Conservation (phyloP, 64 coral and sea anemone genomes). For the Dendrophyllia cribrosa region DNA sequence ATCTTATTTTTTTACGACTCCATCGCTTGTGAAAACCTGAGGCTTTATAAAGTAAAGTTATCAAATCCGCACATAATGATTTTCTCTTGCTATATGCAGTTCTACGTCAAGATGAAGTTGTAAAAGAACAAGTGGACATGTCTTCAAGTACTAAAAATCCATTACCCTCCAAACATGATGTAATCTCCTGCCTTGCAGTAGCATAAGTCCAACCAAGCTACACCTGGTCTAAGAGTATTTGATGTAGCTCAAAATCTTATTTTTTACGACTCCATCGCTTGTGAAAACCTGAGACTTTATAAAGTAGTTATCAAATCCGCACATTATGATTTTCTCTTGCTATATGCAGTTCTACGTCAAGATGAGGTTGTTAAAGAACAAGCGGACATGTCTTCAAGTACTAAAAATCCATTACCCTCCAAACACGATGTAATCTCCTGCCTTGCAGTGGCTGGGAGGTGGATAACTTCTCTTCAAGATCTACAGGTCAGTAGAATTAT, state of each 20-base stretch:
- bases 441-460: slow-evolving; percentile 90
- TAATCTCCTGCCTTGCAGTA: slow-evolving; percentile 85
- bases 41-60: no score
- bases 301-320: no score
- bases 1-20: no score
- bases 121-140: not conserved
- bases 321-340: not conserved
- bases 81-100: not conserved
- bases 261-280: no score
- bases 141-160: not conserved
- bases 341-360: slow-evolving; percentile 28
- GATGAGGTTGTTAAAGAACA: not conserved
- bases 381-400: not conserved
- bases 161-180: slow-evolving; percentile 87
- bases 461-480: slow-evolving; percentile 85
- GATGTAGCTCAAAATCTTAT: no score
- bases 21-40: no score
- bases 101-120: slow-evolving; percentile 7
- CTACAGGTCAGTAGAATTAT: slow-evolving; percentile 72
- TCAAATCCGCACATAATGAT: not conserved
- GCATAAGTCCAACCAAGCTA: no score
- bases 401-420: slow-evolving; percentile 51
- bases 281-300: no score
- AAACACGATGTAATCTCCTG: slow-evolving; percentile 93
- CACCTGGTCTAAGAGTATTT: no score